Percentiles rank a stretch among this genome's conserved stretches.
These are phyloP conservation scores for Ischnus inquisitorius DNA, from an alignment of 2,888 invertebrate genomes.

Conservation along the genomic window DNA sequence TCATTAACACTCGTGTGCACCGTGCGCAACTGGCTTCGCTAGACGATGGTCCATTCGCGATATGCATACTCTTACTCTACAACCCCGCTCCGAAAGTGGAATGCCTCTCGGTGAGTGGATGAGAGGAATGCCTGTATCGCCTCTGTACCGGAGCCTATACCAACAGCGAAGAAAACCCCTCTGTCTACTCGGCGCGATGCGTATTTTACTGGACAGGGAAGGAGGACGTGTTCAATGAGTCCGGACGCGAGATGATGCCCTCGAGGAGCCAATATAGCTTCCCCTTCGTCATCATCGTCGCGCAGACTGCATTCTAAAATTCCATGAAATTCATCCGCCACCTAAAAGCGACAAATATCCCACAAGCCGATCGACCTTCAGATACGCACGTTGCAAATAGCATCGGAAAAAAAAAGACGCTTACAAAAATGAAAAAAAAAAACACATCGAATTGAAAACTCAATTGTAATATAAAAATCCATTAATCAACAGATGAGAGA, in stretches of 20 bases:
- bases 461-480: too few relatives aligned
- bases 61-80: conserved; percentile 26
- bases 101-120: conserved; percentile 32
- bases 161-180: conserved; percentile 64
- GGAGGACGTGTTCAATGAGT: conserved; percentile 65
- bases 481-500: too few relatives aligned
- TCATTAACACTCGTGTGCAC: conserved; percentile 77
- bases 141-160: conserved; percentile 40
- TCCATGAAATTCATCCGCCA: not conserved
- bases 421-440: too few relatives aligned
- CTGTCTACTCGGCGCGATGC: conserved; percentile 54
- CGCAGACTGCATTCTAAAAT: conserved; percentile 1
- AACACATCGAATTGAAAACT: too few relatives aligned
- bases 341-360: too few relatives aligned
- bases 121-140: conserved; percentile 34
- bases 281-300: conserved; percentile 48
- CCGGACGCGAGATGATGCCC: conserved; percentile 44
- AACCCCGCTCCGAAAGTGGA: conserved; percentile 33
- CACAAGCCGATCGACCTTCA: too few relatives aligned
- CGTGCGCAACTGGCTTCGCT: conserved; percentile 13
- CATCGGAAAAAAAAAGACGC: not conserved
- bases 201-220: conserved; percentile 62
- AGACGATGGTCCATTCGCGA: conserved; percentile 43
- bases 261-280: conserved; percentile 55
- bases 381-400: not conserved